These are phyloP conservation scores for Sinocyclocheilus anophthalmus DNA, from an alignment of 2,113 vertebrate species.

Conservation along the genomic window DNA sequence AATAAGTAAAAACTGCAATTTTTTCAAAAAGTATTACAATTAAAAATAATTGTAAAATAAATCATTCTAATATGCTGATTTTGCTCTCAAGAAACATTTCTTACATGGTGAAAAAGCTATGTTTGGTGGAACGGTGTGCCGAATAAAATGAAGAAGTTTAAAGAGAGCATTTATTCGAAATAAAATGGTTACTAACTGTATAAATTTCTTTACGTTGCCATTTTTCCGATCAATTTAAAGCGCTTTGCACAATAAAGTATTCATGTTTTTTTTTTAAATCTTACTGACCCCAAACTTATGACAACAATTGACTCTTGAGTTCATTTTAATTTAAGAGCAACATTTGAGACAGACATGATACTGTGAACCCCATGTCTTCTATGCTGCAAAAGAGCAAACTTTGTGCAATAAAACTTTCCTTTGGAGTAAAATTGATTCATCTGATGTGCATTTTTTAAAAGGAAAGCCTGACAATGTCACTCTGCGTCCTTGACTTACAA, in stretches of 20 bases:
- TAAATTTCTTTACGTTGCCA: too few relatives aligned
- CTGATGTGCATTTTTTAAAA: neutral
- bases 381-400: neutral
- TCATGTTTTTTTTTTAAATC: neutral
- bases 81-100: neutral
- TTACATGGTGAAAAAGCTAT: neutral
- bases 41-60: too few relatives aligned
- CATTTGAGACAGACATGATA: too few relatives aligned
- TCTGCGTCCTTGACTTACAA: neutral
- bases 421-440: neutral
- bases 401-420: conserved; percentile 6
- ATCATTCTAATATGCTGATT: too few relatives aligned
- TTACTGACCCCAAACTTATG: neutral
- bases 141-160: neutral
- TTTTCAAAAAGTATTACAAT: too few relatives aligned
- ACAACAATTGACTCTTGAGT: neutral
- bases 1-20: too few relatives aligned
- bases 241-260: too few relatives aligned
- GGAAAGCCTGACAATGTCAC: conserved; percentile 10
- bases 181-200: too few relatives aligned
- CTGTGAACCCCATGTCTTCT: neutral
- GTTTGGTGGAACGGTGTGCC: neutral
- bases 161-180: too few relatives aligned
- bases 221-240: neutral
- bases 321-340: neutral